These are phyloP conservation scores for Carduelis carduelis DNA, from an alignment of 2,797 vertebrate species.

Conservation along the genomic window DNA sequence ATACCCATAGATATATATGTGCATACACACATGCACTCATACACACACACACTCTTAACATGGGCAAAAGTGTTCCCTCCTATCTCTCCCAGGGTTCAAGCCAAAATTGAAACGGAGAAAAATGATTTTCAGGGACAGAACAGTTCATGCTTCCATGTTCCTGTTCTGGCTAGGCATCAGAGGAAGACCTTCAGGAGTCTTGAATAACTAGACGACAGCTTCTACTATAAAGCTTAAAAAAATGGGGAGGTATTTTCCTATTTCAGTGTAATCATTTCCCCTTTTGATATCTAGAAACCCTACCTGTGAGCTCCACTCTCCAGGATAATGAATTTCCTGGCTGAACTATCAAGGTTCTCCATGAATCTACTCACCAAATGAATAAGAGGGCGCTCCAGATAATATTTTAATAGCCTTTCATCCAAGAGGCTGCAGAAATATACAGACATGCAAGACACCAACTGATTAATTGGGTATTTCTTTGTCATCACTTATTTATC, in stretches of 20 bases:
- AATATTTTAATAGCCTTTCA: not conserved
- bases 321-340: not conserved
- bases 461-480: not conserved
- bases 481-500: not conserved
- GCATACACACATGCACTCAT: fast-evolving
- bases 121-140: not conserved
- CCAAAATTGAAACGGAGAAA: not conserved
- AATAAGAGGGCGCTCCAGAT: not conserved
- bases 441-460: fast-evolving
- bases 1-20: too few species aligned
- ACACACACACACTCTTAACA: not conserved
- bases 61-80: not conserved
- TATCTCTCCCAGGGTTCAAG: not conserved
- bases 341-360: not conserved
- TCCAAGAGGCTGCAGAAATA: not conserved
- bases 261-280: not conserved
- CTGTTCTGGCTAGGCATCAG: not conserved
- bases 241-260: not conserved
- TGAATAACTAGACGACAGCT: not conserved
- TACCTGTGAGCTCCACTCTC: not conserved
- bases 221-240: not conserved
- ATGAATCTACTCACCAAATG: not conserved
- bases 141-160: not conserved
- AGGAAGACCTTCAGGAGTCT: not conserved
- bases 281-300: not conserved